Evolutionary conservation across 2,113 vertebrate genomes (phyloP).

Genomic region (Melanotaenia duboulayi): DNA sequence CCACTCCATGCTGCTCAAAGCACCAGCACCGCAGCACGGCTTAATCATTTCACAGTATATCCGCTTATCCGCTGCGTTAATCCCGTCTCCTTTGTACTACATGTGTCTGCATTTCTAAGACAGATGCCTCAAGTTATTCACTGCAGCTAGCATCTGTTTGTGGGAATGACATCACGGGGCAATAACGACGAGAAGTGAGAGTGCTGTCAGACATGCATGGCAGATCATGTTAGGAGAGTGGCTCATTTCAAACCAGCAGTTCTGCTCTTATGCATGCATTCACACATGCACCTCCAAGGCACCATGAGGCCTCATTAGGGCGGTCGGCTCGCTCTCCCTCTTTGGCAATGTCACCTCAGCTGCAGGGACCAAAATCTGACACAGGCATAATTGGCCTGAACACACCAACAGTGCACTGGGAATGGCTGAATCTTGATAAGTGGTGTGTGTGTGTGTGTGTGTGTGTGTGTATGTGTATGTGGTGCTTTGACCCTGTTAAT

Average conservation of each 20-base stretch:
- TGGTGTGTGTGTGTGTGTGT: constrained; percentile 34
- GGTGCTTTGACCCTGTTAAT: constrained; percentile 73
- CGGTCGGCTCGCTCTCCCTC: constrained; percentile 68
- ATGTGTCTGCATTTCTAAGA: constrained; percentile 38
- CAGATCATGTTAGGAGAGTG: constrained; percentile 31
- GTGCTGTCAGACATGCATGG: constrained; percentile 26
- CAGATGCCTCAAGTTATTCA: constrained; percentile 28
- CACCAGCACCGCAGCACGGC: constrained; percentile 12
- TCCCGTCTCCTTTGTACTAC: constrained; percentile 43
- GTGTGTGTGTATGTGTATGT: constrained; percentile 33
- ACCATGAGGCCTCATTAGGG: constrained; percentile 74
- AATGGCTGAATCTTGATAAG: constrained; percentile 68
- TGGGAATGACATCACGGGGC: constrained; percentile 21
- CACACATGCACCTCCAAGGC: constrained; percentile 39
- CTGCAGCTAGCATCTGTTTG: constrained; percentile 19
- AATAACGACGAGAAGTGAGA: constrained; percentile 8
- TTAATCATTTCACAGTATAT: constrained; percentile 37
- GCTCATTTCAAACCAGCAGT: constrained; percentile 25
- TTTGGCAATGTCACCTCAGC: constrained; percentile 79
- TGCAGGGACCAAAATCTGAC: constrained; percentile 76
- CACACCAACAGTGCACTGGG: constrained; percentile 71
- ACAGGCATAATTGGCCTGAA: constrained; percentile 89
- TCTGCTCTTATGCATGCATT: constrained; percentile 26
- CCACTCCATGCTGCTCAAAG: constrained; percentile 42
- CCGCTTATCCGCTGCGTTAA: constrained; percentile 47